Percentiles rank a stretch among this genome's conserved stretches.
These are phyloP conservation scores for Scaeva pyrastri DNA, from an alignment of 2,888 invertebrate species.

Conservation along the genomic window DNA sequence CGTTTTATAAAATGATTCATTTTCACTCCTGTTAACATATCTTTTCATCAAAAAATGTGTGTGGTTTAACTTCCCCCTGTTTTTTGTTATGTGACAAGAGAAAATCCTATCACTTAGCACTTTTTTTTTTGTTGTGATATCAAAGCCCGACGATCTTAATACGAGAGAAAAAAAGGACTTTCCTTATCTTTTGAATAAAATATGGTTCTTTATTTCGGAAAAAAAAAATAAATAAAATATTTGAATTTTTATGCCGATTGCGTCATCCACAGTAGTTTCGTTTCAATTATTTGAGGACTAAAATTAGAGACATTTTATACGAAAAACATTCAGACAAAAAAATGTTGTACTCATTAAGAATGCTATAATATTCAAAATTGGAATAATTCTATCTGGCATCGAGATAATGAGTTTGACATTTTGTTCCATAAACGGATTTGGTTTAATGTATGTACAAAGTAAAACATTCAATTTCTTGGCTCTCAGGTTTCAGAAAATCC, in stretches of 20 bases:
- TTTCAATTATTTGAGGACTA: background rate
- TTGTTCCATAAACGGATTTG: too few species aligned
- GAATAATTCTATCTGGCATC: too few species aligned
- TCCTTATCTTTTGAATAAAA: conserved; percentile 16
- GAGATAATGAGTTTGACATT: too few species aligned
- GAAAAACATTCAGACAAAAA: too few species aligned
- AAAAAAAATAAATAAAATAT: background rate
- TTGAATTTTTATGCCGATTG: background rate
- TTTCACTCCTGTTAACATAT: background rate
- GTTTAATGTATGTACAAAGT: too few species aligned
- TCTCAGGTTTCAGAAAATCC: too few species aligned
- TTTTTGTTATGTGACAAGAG: background rate
- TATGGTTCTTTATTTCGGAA: background rate
- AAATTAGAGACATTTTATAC: too few species aligned
- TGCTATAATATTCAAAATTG: too few species aligned
- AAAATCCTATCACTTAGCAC: conserved; percentile 3
- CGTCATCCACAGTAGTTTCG: background rate
- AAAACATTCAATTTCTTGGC: too few species aligned
- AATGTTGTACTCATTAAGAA: too few species aligned
- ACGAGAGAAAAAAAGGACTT: background rate
- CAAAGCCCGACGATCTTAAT: background rate
- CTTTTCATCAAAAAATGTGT: background rate
- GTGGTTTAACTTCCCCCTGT: background rate
- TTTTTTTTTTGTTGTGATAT: conserved; percentile 19
- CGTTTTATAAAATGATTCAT: conserved; percentile 1